A percentile compares a stretch with the other conserved stretches of the same genome.
Conservation (phyloP, 2,888 invertebrate species). For the Petrolisthes cinctipes region DNA sequence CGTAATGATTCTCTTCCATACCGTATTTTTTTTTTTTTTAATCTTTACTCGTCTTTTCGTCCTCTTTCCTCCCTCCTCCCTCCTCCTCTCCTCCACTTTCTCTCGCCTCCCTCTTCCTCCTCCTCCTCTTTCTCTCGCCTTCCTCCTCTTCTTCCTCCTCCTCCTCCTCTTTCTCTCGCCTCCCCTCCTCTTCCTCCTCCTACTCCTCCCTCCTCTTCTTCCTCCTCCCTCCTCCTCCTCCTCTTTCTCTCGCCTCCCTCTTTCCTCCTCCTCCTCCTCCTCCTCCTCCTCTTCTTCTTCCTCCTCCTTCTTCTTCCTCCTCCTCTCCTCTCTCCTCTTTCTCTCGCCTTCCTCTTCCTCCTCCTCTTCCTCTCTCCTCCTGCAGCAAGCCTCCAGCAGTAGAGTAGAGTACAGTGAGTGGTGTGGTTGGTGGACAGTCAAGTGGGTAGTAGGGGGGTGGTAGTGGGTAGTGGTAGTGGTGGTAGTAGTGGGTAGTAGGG, state of each 20-base stretch:
- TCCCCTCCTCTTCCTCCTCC: no score
- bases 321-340: not conserved
- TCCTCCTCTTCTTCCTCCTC: not conserved
- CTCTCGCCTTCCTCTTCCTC: not conserved
- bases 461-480: no score
- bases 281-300: not conserved
- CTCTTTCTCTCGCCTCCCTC: slow-evolving; percentile 10
- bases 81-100: not conserved
- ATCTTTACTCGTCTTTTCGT: not conserved
- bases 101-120: not conserved
- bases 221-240: no score
- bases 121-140: not conserved
- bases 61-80: not conserved
- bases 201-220: no score
- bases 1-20: no score
- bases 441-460: no score
- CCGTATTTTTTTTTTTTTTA: not conserved
- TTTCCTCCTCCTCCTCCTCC: not conserved
- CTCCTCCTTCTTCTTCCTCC: no score
- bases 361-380: slow-evolving; percentile 15
- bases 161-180: slow-evolving; percentile 14
- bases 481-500: no score
- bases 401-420: no score
- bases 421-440: no score
- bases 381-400: no score